Percentiles rank a stretch among this genome's conserved stretches.
These are phyloP conservation scores for Manis pentadactyla DNA, from an alignment of 2,797 vertebrate species.

Conservation along the genomic window DNA sequence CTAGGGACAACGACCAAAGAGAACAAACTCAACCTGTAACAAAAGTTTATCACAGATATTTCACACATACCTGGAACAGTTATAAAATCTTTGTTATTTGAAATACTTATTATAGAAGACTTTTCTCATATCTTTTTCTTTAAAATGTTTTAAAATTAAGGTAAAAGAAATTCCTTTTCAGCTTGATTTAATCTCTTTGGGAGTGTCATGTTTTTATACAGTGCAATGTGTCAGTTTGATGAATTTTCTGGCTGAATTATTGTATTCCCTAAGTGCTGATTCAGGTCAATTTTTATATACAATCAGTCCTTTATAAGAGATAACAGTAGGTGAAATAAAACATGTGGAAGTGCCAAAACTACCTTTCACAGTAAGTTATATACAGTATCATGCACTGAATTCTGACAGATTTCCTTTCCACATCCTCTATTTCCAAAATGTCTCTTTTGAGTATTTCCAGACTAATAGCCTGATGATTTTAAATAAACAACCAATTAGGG, in stretches of 20 bases:
- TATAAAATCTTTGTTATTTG: conserved; percentile 37
- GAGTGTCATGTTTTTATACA: conserved; percentile 21
- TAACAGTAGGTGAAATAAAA: conserved; percentile 39
- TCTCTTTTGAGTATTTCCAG: neutral
- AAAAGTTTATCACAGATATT: neutral
- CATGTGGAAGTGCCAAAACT: neutral
- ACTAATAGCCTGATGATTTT: neutral
- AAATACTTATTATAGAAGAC: conserved; percentile 7
- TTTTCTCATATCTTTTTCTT: neutral
- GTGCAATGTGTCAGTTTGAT: neutral
- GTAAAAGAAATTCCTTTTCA: neutral
- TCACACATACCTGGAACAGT: neutral
- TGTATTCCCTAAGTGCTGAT: neutral
- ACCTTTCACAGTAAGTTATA: neutral
- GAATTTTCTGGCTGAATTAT: conserved; percentile 49
- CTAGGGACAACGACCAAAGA: too few relatives aligned
- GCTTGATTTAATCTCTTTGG: neutral
- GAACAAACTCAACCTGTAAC: too few relatives aligned
- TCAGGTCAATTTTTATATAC: conserved; percentile 16
- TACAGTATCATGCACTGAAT: neutral
- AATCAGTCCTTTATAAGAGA: conserved; percentile 3
- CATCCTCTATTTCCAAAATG: neutral
- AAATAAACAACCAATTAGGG: neutral
- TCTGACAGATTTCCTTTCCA: neutral
- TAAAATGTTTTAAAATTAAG: conserved; percentile 29